Evolutionary conservation across 2,797 vertebrate species (phyloP).

Genomic region (Rhinella marina): DNA sequence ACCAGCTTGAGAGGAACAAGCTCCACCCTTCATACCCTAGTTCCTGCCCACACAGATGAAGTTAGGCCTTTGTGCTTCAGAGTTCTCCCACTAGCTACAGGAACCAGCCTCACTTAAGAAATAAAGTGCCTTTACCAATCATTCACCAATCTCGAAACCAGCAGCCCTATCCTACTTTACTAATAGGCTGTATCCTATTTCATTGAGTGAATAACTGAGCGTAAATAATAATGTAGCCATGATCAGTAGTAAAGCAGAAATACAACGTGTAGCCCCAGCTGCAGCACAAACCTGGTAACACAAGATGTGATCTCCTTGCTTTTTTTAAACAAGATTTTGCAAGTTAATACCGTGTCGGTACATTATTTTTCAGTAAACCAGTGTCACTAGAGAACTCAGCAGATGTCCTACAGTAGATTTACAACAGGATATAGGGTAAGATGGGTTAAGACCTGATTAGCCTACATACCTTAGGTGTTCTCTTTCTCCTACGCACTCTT

Average conservation of each 20-base stretch:
- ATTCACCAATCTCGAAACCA: no score
- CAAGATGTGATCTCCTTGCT: neutral
- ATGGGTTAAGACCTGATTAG: slow-evolving; percentile 58
- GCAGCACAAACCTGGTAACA: neutral
- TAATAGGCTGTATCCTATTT: no score
- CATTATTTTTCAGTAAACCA: slow-evolving; percentile 32
- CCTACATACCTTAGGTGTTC: slow-evolving; percentile 52
- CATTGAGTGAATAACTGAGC: neutral
- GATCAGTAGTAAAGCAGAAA: neutral
- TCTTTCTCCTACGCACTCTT: neutral
- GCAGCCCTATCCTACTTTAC: no score
- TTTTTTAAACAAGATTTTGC: neutral
- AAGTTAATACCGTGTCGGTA: slow-evolving; percentile 23
- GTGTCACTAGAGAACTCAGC: slow-evolving; percentile 13
- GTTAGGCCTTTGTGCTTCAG: no score
- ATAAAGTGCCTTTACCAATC: no score
- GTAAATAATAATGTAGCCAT: neutral
- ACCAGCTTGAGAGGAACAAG: no score
- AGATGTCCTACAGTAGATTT: slow-evolving; percentile 43
- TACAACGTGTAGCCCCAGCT: neutral
- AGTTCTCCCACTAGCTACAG: no score
- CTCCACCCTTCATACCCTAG: no score
- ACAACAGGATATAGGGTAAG: slow-evolving; percentile 2
- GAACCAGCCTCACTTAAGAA: no score
- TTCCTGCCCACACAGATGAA: no score